A percentile compares a stretch with the other conserved stretches of the same genome.
Conservation (phyloP, 2,797 vertebrate species). For the Manis javanica region DNA sequence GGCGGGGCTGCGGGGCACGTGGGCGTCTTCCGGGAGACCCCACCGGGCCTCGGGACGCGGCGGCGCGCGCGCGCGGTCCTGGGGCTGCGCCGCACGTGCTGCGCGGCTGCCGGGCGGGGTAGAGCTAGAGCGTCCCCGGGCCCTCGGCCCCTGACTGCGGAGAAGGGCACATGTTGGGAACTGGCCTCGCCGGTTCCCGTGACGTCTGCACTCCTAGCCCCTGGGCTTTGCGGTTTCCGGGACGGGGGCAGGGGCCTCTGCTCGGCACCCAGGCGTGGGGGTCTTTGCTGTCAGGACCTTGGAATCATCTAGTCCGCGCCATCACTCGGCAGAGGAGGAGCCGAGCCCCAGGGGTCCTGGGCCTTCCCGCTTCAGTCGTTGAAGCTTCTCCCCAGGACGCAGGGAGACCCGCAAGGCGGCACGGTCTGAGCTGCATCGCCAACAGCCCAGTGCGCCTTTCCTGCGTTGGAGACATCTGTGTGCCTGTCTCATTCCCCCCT, state of each 20-base stretch:
- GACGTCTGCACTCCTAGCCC: no score
- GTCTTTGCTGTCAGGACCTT: not conserved
- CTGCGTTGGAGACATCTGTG: no score
- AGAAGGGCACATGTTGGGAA: not conserved
- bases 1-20: constrained; percentile 71
- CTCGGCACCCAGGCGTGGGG: fast-evolving
- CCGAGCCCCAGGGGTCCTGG: not conserved
- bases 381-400: no score
- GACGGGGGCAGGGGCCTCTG: not conserved
- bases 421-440: no score
- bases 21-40: constrained; percentile 68
- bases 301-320: not conserved
- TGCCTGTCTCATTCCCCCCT: not conserved
- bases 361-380: fast-evolving
- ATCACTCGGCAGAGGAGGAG: not conserved
- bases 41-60: no score
- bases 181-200: no score
- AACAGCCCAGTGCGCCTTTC: not conserved
- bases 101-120: fast-evolving
- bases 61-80: not conserved
- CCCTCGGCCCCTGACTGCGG: fast-evolving
- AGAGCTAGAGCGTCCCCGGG: fast-evolving
- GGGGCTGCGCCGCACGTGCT: fast-evolving
- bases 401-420: not conserved
- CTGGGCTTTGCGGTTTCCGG: fast-evolving